Evolutionary conservation across 2,113 vertebrate species (phyloP).

Genomic region (Nestor notabilis): DNA sequence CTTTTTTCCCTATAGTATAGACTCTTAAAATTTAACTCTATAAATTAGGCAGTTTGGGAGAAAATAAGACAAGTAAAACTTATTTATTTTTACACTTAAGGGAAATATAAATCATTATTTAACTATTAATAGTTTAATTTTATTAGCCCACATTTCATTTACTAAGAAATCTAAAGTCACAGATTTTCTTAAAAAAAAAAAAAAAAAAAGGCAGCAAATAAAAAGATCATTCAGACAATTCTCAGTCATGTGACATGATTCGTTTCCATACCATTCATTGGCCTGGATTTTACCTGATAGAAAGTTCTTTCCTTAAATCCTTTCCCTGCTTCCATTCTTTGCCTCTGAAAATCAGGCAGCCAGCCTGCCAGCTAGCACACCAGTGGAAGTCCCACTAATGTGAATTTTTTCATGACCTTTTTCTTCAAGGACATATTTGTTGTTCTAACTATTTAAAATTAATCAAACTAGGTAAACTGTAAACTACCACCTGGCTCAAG

Average conservation of each 20-base stretch:
- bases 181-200: neutral
- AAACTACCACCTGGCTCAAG: neutral
- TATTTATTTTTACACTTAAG: neutral
- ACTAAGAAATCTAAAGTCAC: neutral
- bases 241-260: neutral
- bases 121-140: neutral
- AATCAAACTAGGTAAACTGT: neutral
- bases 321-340: neutral
- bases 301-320: neutral
- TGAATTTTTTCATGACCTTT: neutral
- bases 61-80: neutral
- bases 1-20: rapidly evolving
- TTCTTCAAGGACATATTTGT: neutral
- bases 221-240: neutral
- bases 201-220: neutral
- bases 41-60: neutral
- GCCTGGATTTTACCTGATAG: neutral
- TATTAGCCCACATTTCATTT: neutral
- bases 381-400: neutral
- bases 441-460: neutral
- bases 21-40: neutral
- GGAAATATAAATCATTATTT: neutral
- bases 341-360: neutral
- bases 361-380: neutral
- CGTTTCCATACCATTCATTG: neutral